These are phyloP conservation scores for Narcine bancroftii DNA, from an alignment of 2,113 vertebrate species.

Conservation along the genomic window DNA sequence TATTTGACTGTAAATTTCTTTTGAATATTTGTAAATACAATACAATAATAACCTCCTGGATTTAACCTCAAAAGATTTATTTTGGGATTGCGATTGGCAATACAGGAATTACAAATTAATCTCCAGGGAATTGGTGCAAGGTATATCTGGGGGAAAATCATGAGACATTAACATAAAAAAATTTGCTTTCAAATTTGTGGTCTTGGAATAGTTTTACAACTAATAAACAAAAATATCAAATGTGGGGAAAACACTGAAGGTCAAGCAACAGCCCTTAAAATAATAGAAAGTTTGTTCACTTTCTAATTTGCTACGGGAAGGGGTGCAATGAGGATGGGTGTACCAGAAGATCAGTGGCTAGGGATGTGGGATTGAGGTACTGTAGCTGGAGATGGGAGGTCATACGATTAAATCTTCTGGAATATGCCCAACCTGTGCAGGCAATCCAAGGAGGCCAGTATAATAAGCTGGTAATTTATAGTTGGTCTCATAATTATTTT, in stretches of 20 bases:
- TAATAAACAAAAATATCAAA: neutral
- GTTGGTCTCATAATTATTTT: slow-evolving; percentile 12
- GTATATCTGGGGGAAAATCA: neutral
- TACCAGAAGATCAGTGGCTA: neutral
- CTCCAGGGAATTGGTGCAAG: no score
- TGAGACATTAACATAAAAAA: neutral
- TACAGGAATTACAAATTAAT: neutral
- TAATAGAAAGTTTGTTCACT: neutral
- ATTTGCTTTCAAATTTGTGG: neutral
- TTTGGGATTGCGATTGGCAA: neutral
- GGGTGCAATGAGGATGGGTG: neutral
- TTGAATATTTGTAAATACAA: neutral
- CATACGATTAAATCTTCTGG: neutral
- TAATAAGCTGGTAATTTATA: neutral
- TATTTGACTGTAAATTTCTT: neutral
- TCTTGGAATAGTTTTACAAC: neutral
- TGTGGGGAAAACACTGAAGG: neutral
- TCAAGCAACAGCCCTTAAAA: neutral
- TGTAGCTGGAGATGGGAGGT: neutral
- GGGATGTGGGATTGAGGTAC: neutral
- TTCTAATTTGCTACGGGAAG: neutral
- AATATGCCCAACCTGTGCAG: neutral
- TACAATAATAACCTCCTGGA: neutral
- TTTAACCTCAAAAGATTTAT: neutral
- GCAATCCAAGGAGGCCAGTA: neutral